phyloP scores from a whole-genome alignment of 1,140 invertebrate genomes.

The Manduca sexta region DNA sequence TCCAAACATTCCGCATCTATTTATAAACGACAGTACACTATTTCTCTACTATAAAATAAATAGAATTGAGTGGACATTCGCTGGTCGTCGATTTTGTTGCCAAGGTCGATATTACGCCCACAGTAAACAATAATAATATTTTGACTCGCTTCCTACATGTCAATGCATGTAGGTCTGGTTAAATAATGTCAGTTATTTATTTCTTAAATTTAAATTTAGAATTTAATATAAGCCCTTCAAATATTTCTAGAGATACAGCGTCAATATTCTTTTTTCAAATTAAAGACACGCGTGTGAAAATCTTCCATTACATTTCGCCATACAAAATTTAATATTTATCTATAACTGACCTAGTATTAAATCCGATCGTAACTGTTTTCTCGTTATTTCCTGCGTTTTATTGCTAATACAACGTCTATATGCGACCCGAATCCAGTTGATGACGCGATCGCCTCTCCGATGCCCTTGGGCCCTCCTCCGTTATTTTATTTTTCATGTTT shows the following conservation, averaged over 20 bases:
- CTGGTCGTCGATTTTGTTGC: constrained; percentile 12
- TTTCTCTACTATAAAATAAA: constrained; percentile 19
- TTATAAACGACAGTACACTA: too few relatives aligned
- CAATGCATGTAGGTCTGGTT: constrained; percentile 29
- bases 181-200: neutral
- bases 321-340: too few relatives aligned
- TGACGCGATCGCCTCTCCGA: neutral
- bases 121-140: constrained; percentile 39
- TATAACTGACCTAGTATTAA: neutral
- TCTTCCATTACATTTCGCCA: too few relatives aligned
- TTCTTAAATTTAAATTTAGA: too few relatives aligned
- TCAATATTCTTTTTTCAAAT: too few relatives aligned
- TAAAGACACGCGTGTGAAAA: too few relatives aligned
- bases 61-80: constrained; percentile 23
- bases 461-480: neutral
- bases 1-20: too few relatives aligned
- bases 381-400: constrained; percentile 2
- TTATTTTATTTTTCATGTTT: too few relatives aligned
- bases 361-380: neutral
- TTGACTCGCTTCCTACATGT: constrained; percentile 48
- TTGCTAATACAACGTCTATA: neutral
- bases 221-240: too few relatives aligned
- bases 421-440: neutral
- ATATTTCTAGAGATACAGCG: too few relatives aligned
- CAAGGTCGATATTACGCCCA: constrained; percentile 44